Conservation (phyloP, 2,888 invertebrate genomes). For the Harpagoxenus sublaevis region DNA sequence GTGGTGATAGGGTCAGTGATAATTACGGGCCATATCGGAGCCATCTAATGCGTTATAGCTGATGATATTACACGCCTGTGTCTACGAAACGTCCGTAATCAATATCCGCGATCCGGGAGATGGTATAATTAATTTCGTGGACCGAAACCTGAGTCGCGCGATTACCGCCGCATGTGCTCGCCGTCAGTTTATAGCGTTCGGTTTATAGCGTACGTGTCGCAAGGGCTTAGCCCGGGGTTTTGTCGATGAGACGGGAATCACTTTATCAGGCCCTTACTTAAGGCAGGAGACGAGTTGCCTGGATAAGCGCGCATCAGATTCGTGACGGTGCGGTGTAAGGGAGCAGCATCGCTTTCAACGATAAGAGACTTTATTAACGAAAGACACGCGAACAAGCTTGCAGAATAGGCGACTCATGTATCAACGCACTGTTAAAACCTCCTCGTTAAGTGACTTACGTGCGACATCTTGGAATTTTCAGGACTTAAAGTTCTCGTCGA, state of each 20-base stretch:
- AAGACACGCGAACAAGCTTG: conserved; percentile 29
- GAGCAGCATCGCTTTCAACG: conserved; percentile 52
- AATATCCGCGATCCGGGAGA: conserved; percentile 38
- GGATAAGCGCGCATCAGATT: conserved; percentile 49
- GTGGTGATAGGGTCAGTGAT: neutral
- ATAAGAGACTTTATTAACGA: conserved; percentile 56
- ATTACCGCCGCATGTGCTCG: conserved; percentile 23
- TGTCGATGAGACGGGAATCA: conserved; percentile 39
- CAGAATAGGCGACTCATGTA: conserved; percentile 25
- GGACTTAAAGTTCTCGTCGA: neutral
- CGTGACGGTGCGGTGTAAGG: conserved; percentile 35
- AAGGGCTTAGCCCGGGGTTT: conserved; percentile 12
- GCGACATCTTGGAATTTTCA: conserved; percentile 13
- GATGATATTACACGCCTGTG: conserved; percentile 29
- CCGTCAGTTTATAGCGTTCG: conserved; percentile 29
- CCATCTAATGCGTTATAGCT: conserved; percentile 6
- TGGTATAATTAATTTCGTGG: conserved; percentile 46
- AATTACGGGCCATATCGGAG: conserved; percentile 11
- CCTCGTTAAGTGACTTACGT: conserved; percentile 1
- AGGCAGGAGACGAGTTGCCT: conserved; percentile 23
- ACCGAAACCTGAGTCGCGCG: conserved; percentile 21
- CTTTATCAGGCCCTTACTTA: conserved; percentile 49
- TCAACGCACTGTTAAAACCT: conserved; percentile 36
- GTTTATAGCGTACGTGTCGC: conserved; percentile 15
- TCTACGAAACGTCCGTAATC: conserved; percentile 35